Evolutionary conservation across 92 coral and sea anemone species (phyloP).

Genomic region (Heliopora coerulea): DNA sequence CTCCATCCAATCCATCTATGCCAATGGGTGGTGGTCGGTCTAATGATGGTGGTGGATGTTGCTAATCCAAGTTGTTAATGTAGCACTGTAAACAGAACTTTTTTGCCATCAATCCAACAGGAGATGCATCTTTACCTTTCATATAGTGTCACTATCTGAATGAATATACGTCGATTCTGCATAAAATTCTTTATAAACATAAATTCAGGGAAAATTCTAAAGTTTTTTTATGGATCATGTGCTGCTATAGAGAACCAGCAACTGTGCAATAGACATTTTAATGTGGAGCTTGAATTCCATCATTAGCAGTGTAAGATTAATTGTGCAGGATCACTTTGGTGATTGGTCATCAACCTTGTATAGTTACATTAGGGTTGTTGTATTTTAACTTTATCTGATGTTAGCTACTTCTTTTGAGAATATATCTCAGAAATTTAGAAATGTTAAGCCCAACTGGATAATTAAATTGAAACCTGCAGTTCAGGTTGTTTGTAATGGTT

Average conservation of each 20-base stretch:
- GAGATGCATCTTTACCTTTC: neutral
- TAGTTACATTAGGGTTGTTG: no score
- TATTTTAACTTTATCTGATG: no score
- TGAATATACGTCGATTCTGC: neutral
- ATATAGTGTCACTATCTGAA: neutral
- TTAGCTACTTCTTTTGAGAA: no score
- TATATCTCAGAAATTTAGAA: no score
- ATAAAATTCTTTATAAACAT: neutral
- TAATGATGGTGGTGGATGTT: slow-evolving; percentile 96
- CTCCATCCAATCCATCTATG: slow-evolving; percentile 93
- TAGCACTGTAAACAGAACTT: neutral
- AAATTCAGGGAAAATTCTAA: neutral
- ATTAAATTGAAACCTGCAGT: no score
- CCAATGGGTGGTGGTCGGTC: slow-evolving; percentile 95
- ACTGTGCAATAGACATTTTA: neutral
- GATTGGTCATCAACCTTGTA: no score
- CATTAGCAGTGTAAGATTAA: no score
- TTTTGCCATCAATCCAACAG: neutral
- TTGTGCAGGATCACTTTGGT: no score
- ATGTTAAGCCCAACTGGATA: no score
- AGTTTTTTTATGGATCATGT: neutral
- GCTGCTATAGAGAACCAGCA: neutral
- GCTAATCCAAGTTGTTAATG: slow-evolving; percentile 43
- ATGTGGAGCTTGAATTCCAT: neutral
- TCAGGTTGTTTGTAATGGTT: no score